Conservation (phyloP, 2,888 invertebrate species). For the Mactromeris polynyma region DNA sequence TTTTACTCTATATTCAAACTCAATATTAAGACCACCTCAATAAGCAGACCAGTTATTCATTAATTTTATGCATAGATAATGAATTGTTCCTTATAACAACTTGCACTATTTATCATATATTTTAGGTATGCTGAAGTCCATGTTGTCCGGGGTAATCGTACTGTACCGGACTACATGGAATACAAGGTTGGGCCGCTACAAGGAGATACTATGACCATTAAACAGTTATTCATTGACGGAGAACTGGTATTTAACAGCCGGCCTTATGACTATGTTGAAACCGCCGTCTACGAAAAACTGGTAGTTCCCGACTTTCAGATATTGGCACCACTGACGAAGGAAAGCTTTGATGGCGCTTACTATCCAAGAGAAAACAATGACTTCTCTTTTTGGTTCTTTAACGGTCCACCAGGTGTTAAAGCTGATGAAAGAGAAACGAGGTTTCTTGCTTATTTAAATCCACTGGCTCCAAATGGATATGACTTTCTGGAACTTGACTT, state of each 20-base stretch:
- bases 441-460: conserved; percentile 53
- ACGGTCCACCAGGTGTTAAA: conserved; percentile 67
- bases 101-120: background rate
- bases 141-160: conserved; percentile 61
- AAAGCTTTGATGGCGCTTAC: conserved; percentile 70
- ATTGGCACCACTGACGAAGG: conserved; percentile 54
- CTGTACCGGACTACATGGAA: conserved; percentile 68
- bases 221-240: conserved; percentile 51
- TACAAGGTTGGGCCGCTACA: conserved; percentile 68
- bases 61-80: no score
- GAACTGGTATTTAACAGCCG: conserved; percentile 68
- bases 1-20: no score
- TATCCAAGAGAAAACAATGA: conserved; percentile 39
- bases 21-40: no score
- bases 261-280: conserved; percentile 69
- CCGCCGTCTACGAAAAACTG: conserved; percentile 54
- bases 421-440: conserved; percentile 64
- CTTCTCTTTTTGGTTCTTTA: conserved; percentile 57
- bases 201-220: conserved; percentile 37
- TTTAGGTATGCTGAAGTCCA: conserved; percentile 61
- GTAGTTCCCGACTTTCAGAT: conserved; percentile 52
- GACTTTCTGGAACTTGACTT: conserved; percentile 66
- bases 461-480: conserved; percentile 58
- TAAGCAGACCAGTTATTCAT: no score
- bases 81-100: no score